Base-by-base conservation (phyloP, 2,888 invertebrate species). In the Scaeva pyrastri region DNA sequence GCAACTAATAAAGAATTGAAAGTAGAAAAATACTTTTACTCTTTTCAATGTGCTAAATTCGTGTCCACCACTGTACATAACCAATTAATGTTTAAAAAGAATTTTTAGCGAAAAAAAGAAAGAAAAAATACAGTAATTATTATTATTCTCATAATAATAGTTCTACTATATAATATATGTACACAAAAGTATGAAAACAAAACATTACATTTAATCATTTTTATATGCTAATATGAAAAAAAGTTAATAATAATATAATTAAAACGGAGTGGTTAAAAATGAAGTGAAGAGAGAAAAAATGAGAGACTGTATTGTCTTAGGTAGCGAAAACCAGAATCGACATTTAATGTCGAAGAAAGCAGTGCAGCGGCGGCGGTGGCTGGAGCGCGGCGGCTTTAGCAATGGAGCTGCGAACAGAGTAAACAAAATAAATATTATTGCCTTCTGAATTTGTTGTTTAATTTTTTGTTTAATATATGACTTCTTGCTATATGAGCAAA, bases 121-220 rank as follows among this genome's bases (percentile, higher is more conserved):
- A 48, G 14, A 50, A 50, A n/a, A 68, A 43, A 71, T 36, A 70
- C 43, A 66, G 75, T 72, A 80, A 70, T 80, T 70, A 81, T 85
- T 85, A 85, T 85, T 85, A 85, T 85, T 73, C 68, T 52, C 85
- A 70, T 77, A 80, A 80, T 85, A 80, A 80, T 68, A 52, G 52
- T 85, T 85, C 80, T 85, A 85, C 80, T 76, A 72, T 85, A 68
- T 68, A 31, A 21, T 60, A 60, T 36, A 68, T 68, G 50, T 68
- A 80, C 75, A 84, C 74, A 76, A 52, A 75, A 79, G 52, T 77
- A 55, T 76, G n/a, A 70, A 23, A 43, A 62, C 70, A 77, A 58
- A 26, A 73, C 21, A 60, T 72, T 77, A 85, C 73, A 85, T 85
- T 85, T 85, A 85, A 85, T 85, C 81, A 81, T 85, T 85, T 85